Evolutionary conservation across 2,888 invertebrate species (phyloP).

Genomic region (Lampropteryx suffumata): DNA sequence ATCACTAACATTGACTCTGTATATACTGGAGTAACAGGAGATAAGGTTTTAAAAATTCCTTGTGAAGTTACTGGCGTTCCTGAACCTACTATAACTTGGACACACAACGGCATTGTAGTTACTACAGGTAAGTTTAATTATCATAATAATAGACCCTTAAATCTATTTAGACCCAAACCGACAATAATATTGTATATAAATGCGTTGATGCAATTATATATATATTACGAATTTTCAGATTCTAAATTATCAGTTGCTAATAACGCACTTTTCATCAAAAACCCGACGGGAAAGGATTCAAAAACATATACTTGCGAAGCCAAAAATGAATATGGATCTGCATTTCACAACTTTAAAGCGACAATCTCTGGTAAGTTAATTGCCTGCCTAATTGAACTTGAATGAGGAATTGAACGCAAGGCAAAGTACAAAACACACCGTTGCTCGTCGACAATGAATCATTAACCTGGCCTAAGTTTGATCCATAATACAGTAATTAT

Average conservation of each 20-base stretch:
- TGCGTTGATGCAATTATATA: too few species aligned
- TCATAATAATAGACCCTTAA: too few species aligned
- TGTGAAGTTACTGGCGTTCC: slow-evolving; percentile 37
- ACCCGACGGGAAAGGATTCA: slow-evolving; percentile 25
- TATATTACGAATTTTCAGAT: not conserved
- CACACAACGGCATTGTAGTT: slow-evolving; percentile 2
- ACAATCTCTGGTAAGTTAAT: slow-evolving; percentile 21
- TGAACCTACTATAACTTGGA: slow-evolving; percentile 34
- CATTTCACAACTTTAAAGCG: slow-evolving; percentile 13
- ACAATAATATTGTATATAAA: too few species aligned
- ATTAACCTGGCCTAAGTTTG: too few species aligned
- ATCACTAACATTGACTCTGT: slow-evolving; percentile 22
- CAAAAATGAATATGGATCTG: slow-evolving; percentile 27
- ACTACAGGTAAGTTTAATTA: slow-evolving; percentile 8
- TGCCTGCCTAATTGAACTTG: too few species aligned
- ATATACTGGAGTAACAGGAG: slow-evolving; percentile 31
- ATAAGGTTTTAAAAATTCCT: slow-evolving; percentile 30
- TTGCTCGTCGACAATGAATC: too few species aligned
- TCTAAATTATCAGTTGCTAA: not conserved
- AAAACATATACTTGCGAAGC: slow-evolving; percentile 31
- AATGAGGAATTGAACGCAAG: too few species aligned
- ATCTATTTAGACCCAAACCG: too few species aligned
- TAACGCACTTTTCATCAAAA: slow-evolving; percentile 26
- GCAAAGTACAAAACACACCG: too few species aligned
- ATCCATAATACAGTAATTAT: too few species aligned